phyloP scores from a whole-genome alignment of 1,140 invertebrate genomes.

The Fopius arisanus region DNA sequence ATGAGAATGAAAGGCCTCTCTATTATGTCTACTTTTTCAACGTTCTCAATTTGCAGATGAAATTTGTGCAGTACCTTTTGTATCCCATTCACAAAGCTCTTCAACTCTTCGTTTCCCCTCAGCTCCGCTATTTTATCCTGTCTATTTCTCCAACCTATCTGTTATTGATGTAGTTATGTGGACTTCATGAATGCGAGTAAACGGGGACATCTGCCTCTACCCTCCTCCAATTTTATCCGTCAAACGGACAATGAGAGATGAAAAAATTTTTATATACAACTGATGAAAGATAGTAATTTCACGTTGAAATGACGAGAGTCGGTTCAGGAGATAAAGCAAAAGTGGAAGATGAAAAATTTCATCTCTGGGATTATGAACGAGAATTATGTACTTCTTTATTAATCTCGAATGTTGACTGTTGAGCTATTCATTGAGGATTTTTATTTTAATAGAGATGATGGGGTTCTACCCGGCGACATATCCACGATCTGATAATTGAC shows the following conservation, averaged over 20 bases:
- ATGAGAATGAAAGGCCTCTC: conserved; percentile 8
- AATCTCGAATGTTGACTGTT: background rate
- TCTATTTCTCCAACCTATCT: background rate
- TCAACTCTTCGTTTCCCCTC: background rate
- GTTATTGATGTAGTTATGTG: conserved; percentile 26
- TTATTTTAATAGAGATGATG: too few relatives aligned
- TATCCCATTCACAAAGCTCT: conserved; percentile 1
- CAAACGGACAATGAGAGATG: conserved; percentile 23
- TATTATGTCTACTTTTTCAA: conserved; percentile 23
- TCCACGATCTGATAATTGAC: too few relatives aligned
- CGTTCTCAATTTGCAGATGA: conserved; percentile 30
- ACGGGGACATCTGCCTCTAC: background rate
- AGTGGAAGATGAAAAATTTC: conserved; percentile 1
- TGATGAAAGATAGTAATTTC: conserved; percentile 9
- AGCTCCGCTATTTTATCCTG: background rate
- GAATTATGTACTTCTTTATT: background rate
- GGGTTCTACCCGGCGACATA: too few relatives aligned
- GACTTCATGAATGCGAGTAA: conserved; percentile 21
- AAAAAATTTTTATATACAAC: conserved; percentile 3
- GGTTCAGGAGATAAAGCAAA: background rate
- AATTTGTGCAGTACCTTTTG: conserved; percentile 25
- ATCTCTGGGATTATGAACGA: background rate
- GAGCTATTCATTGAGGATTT: too few relatives aligned
- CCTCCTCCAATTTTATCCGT: background rate
- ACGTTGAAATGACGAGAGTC: background rate